Evolutionary conservation across 2,113 vertebrate genomes (phyloP).

Genomic region (Dermatemys mawii): DNA sequence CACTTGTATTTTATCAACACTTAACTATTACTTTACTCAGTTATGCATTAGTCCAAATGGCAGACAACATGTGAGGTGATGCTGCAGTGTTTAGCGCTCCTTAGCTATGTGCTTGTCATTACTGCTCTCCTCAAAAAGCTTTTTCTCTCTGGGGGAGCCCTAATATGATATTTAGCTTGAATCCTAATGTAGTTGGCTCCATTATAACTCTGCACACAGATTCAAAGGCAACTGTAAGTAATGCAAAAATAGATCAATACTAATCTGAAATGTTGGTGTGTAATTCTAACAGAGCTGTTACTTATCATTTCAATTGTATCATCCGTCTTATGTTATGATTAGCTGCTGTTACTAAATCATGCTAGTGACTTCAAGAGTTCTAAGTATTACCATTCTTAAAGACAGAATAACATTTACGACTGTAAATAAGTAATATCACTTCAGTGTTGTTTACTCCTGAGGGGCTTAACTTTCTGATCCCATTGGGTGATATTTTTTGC

Average conservation of each 20-base stretch:
- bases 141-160: constrained; percentile 21
- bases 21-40: constrained; percentile 47
- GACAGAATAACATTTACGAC: constrained; percentile 6
- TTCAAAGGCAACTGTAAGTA: constrained; percentile 71
- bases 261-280: constrained; percentile 60
- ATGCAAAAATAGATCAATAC: constrained; percentile 72
- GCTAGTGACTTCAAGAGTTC: not conserved
- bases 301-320: constrained; percentile 14
- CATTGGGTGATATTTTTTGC: not conserved
- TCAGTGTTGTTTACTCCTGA: not conserved
- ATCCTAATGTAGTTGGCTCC: constrained; percentile 42
- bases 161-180: constrained; percentile 65
- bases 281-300: constrained; percentile 25
- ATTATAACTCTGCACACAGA: constrained; percentile 42
- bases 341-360: not conserved
- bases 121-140: constrained; percentile 10
- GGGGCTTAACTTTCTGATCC: not conserved
- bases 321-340: not conserved
- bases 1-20: constrained; percentile 22
- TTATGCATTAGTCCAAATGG: constrained; percentile 23
- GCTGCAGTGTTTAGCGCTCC: not conserved
- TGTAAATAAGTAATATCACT: not conserved
- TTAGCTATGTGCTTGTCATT: constrained; percentile 16
- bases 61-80: constrained; percentile 1
- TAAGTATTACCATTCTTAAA: not conserved